Evolutionary conservation across 2,888 invertebrate species (phyloP), one percentile per base, ranked within the genome.

Genomic region (Cremastobaeus sp.): DNA sequence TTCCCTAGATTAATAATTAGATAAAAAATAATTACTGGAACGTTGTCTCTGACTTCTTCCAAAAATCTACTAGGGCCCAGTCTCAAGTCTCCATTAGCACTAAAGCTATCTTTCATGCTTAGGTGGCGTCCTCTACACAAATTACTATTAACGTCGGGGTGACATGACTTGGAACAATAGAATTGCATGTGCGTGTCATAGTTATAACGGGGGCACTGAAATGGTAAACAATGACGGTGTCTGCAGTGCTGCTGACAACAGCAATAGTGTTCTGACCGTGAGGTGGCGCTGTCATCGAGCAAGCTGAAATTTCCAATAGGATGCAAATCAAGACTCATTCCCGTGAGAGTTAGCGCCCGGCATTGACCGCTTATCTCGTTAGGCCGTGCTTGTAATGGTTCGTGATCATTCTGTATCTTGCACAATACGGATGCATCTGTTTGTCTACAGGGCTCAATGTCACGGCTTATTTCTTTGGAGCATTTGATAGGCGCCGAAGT

Each of bases 311-410:
- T 35, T 17, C 37, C 30, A 25, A 54, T 45, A n/a, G 59, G 37
- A 54, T 54, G 54, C 47, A 62, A 55, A 52, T 74, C 47, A 43
- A 30, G 20, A 9, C 28, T 43, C 34, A 41, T 30, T 41, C 54
- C 54, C 41, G 57, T 12, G 52, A 69, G 52, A 30, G 57, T n/a
- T 5, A 47, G 64, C 14, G 59, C 50, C 43, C 60, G 54, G 30
- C 43, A 74, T 15, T 70, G 48, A 54, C 60, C 60, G 60, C 64
- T 69, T 54, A 74, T 54, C 54, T 74, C 69, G 54, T 70, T 69
- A 50, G 65, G 69, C 59, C 70, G 65, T 21, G 12, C 54, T 11
- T 55, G 18, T 52, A 70, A 57, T 41, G 65, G 60, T 3, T 18
- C 60, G 30, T 65, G 45, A 25, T 74, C 69, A 54, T 34, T 65